Conservation (phyloP, 2,888 invertebrate species). For the Strigamia crassipes region DNA sequence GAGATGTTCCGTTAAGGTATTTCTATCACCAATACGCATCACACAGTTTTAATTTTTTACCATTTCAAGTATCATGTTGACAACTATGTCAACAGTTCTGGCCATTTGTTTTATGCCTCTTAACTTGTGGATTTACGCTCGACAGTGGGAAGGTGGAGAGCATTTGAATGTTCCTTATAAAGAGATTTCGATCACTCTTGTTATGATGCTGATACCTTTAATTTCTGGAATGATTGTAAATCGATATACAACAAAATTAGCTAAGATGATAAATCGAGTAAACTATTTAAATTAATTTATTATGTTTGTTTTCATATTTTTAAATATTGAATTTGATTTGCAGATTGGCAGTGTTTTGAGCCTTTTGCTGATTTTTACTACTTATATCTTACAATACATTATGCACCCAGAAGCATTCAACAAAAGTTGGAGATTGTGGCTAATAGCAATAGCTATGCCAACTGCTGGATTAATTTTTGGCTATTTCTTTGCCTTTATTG, state of each 20-base stretch:
- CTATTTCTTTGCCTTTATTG: neutral
- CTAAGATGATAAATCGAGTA: neutral
- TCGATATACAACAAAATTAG: neutral
- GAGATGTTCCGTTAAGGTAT: constrained; percentile 27
- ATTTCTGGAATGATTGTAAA: neutral
- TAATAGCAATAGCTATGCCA: neutral
- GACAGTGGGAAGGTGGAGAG: neutral
- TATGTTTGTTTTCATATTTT: neutral
- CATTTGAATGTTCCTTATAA: constrained; percentile 8
- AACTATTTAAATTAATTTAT: neutral
- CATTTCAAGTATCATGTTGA: neutral
- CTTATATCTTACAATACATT: neutral
- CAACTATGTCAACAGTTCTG: neutral
- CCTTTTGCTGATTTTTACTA: neutral
- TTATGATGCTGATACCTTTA: neutral
- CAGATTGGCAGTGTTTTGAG: neutral
- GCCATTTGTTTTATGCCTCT: constrained; percentile 34
- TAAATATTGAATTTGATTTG: neutral
- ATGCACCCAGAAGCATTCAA: neutral
- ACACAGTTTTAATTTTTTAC: neutral
- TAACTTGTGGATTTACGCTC: constrained; percentile 37
- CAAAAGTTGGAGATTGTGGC: neutral
- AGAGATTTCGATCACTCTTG: constrained; percentile 8
- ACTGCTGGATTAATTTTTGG: neutral
- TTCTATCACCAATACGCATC: neutral